A percentile compares a stretch with the other conserved stretches of the same genome.
These are phyloP conservation scores for Leptestheria dahalacensis DNA, from an alignment of 1,140 invertebrate species.

Conservation along the genomic window DNA sequence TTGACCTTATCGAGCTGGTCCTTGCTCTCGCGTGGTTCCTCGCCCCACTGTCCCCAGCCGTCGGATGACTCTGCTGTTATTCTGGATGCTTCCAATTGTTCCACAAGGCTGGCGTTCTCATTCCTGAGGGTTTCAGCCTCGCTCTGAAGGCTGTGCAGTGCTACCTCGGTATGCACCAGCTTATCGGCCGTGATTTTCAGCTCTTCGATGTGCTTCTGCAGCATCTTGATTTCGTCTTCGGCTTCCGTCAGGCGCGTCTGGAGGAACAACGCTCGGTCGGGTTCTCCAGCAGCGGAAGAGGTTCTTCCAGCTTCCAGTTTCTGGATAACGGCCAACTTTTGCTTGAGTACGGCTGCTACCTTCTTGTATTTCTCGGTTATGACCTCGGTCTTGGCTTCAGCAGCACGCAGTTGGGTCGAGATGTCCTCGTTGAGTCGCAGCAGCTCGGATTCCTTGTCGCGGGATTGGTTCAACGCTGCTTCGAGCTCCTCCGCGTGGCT, in stretches of 20 bases:
- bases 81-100: not conserved
- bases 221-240: not conserved
- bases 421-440: not conserved
- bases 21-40: not conserved
- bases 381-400: not conserved
- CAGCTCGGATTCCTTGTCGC: not conserved
- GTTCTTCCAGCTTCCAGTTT: slow-evolving; percentile 8
- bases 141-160: not conserved
- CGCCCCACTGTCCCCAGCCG: not conserved
- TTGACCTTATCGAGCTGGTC: not conserved
- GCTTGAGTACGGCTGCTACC: slow-evolving; percentile 9
- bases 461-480: not conserved
- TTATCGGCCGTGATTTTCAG: slow-evolving; percentile 4
- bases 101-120: not conserved
- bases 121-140: not conserved
- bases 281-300: not conserved
- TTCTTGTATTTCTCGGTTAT: slow-evolving; percentile 15
- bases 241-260: not conserved
- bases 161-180: not conserved
- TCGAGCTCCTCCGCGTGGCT: not conserved
- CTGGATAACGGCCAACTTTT: slow-evolving; percentile 11
- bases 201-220: not conserved
- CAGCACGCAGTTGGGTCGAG: not conserved
- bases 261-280: not conserved
- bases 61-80: not conserved